Evolutionary conservation across 2,888 invertebrate genomes (phyloP).

Genomic region (Diarsia dahlii): DNA sequence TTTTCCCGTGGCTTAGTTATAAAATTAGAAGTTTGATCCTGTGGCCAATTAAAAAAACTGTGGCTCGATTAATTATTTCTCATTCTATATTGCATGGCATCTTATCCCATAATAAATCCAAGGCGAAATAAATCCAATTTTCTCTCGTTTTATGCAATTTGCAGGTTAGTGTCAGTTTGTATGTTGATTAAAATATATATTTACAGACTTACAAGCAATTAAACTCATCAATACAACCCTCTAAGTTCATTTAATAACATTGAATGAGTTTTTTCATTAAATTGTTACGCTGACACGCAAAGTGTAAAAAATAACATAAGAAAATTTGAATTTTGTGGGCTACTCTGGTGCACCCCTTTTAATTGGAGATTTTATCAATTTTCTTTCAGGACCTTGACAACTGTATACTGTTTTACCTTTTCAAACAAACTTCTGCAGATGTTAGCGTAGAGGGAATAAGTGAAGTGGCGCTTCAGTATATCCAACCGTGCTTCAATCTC

Average conservation of each 20-base stretch:
- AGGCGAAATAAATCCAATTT: neutral
- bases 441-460: slow-evolving; percentile 96
- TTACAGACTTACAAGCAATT: too few species aligned
- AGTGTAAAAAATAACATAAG: neutral
- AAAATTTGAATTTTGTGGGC: neutral
- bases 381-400: neutral
- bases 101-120: neutral
- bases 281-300: too few species aligned
- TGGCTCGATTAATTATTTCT: too few species aligned
- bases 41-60: too few species aligned
- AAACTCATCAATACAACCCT: too few species aligned
- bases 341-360: neutral
- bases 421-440: slow-evolving; percentile 98
- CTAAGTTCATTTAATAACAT: too few species aligned
- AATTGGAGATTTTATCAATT: neutral
- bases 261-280: too few species aligned
- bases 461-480: slow-evolving; percentile 95
- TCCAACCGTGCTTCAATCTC: slow-evolving; percentile 93
- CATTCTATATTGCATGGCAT: neutral
- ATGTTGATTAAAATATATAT: neutral
- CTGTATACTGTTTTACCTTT: slow-evolving; percentile 90
- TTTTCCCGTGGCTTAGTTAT: too few species aligned
- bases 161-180: neutral
- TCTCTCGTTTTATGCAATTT: neutral
- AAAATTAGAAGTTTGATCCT: too few species aligned